Base-by-base conservation (phyloP, 2,113 vertebrate genomes). In the Oceanodroma tethys region DNA sequence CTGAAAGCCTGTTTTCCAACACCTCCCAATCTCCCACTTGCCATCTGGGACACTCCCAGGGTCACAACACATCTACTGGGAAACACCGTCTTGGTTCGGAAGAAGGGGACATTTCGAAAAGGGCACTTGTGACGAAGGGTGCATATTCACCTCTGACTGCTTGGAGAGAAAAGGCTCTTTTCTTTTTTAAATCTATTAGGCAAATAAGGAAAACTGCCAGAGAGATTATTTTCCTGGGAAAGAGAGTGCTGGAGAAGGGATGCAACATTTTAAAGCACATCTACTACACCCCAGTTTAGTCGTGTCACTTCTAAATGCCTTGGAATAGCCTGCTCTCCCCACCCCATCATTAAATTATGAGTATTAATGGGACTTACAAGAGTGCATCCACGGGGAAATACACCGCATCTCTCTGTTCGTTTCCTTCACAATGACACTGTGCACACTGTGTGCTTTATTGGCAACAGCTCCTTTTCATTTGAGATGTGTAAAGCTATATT, bases 401-500 rank as follows among this genome's bases (percentile, higher is more conserved):
- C 11, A 13, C n/a, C 52, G 63, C 43, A 55, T 87, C 36, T 60
- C 70, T 96, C 85, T 80, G 50, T 80, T 88, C 1, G 27, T 86
- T 96, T 96, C 67, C 65, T 38, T 75, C 89, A 10, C 0, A 16
- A 73, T 81, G 79, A 73, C 72, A 56, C 47, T 55, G 50, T 89
- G 59, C 52, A 68, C 55, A 19, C n/a, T 86, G 40, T n/a, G 42
- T 88, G 67, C 75, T 95, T 96, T 96, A 84, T 88, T 95, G 52
- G 95, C 84, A 95, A 67, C 62, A 79, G 63, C 63, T 95, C 45
- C 32, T 91, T 95, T 89, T 81, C 38, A 53, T 91, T 88, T 75
- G 76, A 93, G 81, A 84, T 82, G 53, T 81, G 72, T 88, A 93
- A 92, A 81, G 80, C 83, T 22, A 0, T 96, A 93, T 97, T 97